Evolutionary conservation across 2,113 vertebrate species (phyloP), one percentile per base, ranked within the genome.

Genomic region (Dasyprocta punctata): DNA sequence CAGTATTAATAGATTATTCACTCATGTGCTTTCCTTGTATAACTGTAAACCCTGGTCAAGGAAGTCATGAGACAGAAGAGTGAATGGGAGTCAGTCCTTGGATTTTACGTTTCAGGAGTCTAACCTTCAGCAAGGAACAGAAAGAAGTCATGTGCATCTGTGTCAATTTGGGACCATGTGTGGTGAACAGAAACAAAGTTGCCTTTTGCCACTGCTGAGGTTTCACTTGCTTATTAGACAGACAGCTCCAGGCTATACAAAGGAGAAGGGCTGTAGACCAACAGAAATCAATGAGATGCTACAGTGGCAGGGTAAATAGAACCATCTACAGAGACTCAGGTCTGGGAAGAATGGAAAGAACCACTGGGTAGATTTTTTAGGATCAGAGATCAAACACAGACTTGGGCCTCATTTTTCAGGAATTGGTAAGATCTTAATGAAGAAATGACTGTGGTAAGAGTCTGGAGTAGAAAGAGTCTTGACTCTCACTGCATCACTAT

Each of bases 281-380:
- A 47, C 20, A 91, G 28, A 82, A 65, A 52, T n/a, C 69, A 4
- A 52, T 78, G 63, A 56, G 10, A 10, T 5, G 38, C 19, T 63
- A 3, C 6, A 36, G 5, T 38, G 2, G 2, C 24, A n/a, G 7
- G 19, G 20, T 58, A 28, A 49, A 2, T 0, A 41, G 54, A 75
- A 10, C 8, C 8, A 1, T 44, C 77, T 5, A 5, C 0, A 20
- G 2, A 24, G 12, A 61, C 2, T 5, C 9, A 65, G 38, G n/a
- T 94, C 63, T 65, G 24, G 11, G 24, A 87, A 88, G 10, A 87
- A 81, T 5, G 11, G 17, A 75, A 19, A 47, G 5, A 80, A 49
- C 28, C 73, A 78, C 1, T 77, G 20, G 5, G 16, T 41, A 82
- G 4, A 56, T 30, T 26, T 78, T 88, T 47, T 54, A 14, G 30